These are phyloP conservation scores for Oncopodura yosiiana DNA, from an alignment of 1,140 invertebrate species.

Conservation along the genomic window DNA sequence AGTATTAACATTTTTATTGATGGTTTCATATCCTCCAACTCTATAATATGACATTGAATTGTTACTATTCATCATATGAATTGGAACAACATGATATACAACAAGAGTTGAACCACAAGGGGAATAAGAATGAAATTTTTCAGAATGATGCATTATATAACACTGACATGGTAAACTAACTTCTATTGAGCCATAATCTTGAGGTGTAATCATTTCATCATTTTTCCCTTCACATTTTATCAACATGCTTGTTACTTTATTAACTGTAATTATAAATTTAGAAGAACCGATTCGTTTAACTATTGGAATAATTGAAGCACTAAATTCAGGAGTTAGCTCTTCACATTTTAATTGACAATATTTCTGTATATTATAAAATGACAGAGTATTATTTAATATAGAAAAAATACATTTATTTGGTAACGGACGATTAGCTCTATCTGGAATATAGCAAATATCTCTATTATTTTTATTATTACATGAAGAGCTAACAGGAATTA, in stretches of 20 bases:
- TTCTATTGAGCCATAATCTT: slow-evolving; percentile 22
- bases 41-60: neutral
- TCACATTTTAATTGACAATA: slow-evolving; percentile 12
- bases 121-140: slow-evolving; percentile 10
- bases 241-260: slow-evolving; percentile 15
- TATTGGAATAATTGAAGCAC: slow-evolving; percentile 4
- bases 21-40: neutral
- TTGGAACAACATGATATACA: slow-evolving; percentile 20
- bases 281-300: slow-evolving; percentile 7
- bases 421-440: slow-evolving; percentile 6
- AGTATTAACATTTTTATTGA: neutral
- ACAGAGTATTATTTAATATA: neutral
- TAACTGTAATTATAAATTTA: slow-evolving; percentile 19
- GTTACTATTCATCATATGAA: slow-evolving; percentile 23
- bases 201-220: slow-evolving; percentile 20
- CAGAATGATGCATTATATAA: slow-evolving; percentile 13
- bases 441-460: slow-evolving; percentile 11
- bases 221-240: slow-evolving; percentile 25
- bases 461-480: neutral
- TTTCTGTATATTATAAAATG: neutral
- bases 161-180: slow-evolving; percentile 18
- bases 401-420: slow-evolving; percentile 16
- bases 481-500: neutral
- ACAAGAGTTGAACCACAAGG: slow-evolving; percentile 8
- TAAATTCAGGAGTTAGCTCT: neutral